Conservation (phyloP, 2,888 invertebrate genomes). For the Xylocampa areola region DNA sequence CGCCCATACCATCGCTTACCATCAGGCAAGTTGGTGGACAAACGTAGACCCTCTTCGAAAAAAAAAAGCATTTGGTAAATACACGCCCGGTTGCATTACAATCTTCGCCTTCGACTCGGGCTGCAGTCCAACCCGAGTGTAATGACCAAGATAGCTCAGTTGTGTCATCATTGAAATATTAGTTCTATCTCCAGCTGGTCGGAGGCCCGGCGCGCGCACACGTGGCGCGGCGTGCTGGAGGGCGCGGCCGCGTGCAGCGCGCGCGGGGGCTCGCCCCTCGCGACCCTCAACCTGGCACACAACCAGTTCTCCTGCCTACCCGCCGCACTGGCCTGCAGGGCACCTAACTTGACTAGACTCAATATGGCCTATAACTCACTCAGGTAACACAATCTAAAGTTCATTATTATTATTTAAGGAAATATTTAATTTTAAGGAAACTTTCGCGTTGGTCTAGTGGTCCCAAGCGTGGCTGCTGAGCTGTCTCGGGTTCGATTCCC, state of each 20-base stretch:
- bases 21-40: no score
- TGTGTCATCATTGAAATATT: background rate
- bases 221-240: conserved; percentile 91
- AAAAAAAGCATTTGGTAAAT: no score
- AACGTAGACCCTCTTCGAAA: no score
- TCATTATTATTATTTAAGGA: no score
- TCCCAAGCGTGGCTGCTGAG: no score
- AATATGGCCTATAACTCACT: conserved; percentile 97
- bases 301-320: conserved; percentile 97
- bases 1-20: no score
- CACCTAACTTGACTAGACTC: conserved; percentile 95
- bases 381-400: conserved; percentile 61
- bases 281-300: conserved; percentile 96
- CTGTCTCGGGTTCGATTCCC: no score
- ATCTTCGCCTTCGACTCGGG: no score
- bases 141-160: background rate
- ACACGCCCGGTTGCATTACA: no score
- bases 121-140: no score
- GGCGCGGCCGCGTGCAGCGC: conserved; percentile 88
- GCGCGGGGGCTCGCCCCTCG: conserved; percentile 91
- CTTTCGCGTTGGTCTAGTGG: no score
- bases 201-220: conserved; percentile 93
- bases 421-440: no score
- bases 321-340: conserved; percentile 96
- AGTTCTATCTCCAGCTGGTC: conserved; percentile 84